These are phyloP conservation scores for Camponotus fellah DNA, from an alignment of 2,888 invertebrate genomes.

Conservation along the genomic window DNA sequence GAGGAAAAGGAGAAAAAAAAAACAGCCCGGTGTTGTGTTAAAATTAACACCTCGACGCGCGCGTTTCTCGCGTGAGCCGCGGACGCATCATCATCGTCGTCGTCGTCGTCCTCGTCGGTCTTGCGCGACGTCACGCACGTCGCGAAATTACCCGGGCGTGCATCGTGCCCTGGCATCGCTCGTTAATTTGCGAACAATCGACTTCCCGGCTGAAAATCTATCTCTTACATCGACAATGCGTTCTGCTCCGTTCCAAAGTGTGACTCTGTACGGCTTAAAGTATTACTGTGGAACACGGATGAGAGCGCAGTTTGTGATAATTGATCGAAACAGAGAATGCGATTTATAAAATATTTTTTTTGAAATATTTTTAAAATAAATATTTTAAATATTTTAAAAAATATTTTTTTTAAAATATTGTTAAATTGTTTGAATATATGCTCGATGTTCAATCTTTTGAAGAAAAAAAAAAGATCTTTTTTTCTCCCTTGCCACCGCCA, in stretches of 20 bases:
- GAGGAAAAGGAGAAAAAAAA: slow-evolving; percentile 53
- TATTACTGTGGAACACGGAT: not conserved
- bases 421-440: not conserved
- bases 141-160: slow-evolving; percentile 18
- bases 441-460: not conserved
- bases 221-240: not conserved
- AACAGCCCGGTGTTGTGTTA: slow-evolving; percentile 60
- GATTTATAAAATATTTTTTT: not conserved
- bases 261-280: not conserved
- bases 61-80: slow-evolving; percentile 64
- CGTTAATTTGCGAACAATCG: slow-evolving; percentile 53
- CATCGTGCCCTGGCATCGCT: slow-evolving; percentile 29
- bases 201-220: slow-evolving; percentile 31
- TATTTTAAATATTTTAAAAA: not conserved
- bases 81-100: slow-evolving; percentile 46
- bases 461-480: not conserved
- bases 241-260: not conserved
- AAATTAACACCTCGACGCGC: slow-evolving; percentile 73
- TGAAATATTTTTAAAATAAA: too few relatives aligned
- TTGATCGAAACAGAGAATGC: slow-evolving; percentile 1
- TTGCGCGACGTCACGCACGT: slow-evolving; percentile 59
- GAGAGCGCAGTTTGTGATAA: too few relatives aligned
- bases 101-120: slow-evolving; percentile 38
- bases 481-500: not conserved
- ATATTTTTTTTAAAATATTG: not conserved